Base-by-base conservation (phyloP, 2,797 vertebrate genomes). In the Sebastes flavidus region DNA sequence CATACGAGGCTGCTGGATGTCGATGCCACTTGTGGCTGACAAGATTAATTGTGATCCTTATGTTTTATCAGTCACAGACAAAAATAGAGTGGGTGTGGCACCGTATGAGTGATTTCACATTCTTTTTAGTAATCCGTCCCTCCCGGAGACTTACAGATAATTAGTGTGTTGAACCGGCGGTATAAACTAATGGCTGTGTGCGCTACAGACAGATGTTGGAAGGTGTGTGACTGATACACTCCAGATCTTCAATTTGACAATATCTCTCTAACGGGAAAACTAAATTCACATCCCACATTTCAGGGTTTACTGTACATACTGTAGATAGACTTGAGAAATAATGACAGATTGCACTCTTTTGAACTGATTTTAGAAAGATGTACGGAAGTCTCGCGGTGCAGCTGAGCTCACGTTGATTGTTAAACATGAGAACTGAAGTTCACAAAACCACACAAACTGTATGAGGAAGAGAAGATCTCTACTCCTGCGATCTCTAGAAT, bases 31-130 rank as follows among this genome's bases (percentile, higher is more conserved):
- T 86, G 86, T 76, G 85, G 94, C 9, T 84, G 94, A 84, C 36
- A 76, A 83, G 90, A 90, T 91, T 67, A 83, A 63, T 58, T 92
- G 77, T 84, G 85, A 95, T 92, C 85, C 63, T 81, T 25, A 32
- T 74, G 36, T 81, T 86, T 27, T 25, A 77, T 75, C 60, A 72
- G 65, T 76, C 77, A 81, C 70, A 82, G 25, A 81, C 8, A 71
- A 71, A 82, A 72, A 81, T 14, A 80, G 60, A 84, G 77, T 69
- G 75, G 85, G 69, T 55, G 88, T 92, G 93, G 92, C 92, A 93
- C 90, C 81, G 58, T 80, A 85, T 61, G 71, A 88, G 81, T 70
- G 32, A 90, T 81, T 94, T 95, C 94, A 95, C 93, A 94, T 95
- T 94, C 73, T 61, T 52, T 56, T n/a, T 55, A 42, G 70, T 86